Evolutionary conservation across 1,140 invertebrate species (phyloP).

Genomic region (Bathynomus jamesi): DNA sequence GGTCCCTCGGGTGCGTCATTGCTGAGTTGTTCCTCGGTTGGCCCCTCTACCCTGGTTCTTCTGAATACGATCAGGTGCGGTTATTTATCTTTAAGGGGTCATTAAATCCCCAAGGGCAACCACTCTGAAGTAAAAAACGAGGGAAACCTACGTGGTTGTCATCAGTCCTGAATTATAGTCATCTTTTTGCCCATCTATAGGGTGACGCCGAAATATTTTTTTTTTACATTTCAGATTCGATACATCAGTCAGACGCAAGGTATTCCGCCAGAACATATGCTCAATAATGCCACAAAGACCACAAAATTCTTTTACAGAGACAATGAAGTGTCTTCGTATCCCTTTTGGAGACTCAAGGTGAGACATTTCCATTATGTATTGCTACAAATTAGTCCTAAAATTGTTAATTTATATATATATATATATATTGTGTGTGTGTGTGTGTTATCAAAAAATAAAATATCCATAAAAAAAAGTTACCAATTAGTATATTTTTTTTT

Average conservation of each 20-base stretch:
- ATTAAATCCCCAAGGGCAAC: no score
- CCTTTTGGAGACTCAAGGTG: constrained; percentile 89
- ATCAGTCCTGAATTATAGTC: no score
- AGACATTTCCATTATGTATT: background rate
- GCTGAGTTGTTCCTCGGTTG: constrained; percentile 98
- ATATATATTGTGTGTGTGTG: no score
- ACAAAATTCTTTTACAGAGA: constrained; percentile 97
- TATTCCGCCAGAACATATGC: constrained; percentile 93
- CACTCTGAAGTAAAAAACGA: no score
- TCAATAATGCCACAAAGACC: constrained; percentile 97
- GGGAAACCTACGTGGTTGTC: no score
- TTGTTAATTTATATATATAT: constrained; percentile 7
- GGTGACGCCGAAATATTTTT: no score
- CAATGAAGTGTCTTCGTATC: constrained; percentile 83
- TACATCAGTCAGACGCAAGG: constrained; percentile 88
- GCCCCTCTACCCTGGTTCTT: constrained; percentile 98
- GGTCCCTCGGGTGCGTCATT: constrained; percentile 98
- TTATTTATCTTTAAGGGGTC: background rate
- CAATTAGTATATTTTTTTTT: no score
- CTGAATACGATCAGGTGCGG: constrained; percentile 88
- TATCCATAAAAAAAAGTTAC: no score
- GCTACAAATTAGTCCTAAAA: background rate
- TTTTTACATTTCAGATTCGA: constrained; percentile 57
- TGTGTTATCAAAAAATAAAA: no score
- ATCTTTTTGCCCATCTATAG: no score